A percentile compares a stretch with the other conserved stretches of the same genome.
Conservation (phyloP, 1,140 invertebrate genomes). For the Linepithema humile region DNA sequence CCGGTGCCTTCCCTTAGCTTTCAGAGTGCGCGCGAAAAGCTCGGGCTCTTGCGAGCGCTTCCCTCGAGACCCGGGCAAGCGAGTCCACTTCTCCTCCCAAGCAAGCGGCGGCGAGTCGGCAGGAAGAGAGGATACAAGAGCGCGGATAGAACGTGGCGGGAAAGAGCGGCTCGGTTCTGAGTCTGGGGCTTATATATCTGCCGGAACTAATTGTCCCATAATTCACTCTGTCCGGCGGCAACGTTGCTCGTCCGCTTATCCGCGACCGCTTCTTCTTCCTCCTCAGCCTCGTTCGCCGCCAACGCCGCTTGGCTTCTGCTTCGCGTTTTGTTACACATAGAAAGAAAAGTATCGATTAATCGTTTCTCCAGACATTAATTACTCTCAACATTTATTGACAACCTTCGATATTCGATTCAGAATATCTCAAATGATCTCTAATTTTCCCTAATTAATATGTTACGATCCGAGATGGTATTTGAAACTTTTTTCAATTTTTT, state of each 20-base stretch:
- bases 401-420: neutral
- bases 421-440: neutral
- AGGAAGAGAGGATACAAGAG: conserved; percentile 37
- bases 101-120: conserved; percentile 32
- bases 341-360: neutral
- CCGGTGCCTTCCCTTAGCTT: conserved; percentile 66
- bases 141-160: conserved; percentile 44
- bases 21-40: conserved; percentile 58
- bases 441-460: neutral
- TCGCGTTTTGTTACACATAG: neutral
- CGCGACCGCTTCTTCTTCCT: conserved; percentile 66
- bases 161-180: conserved; percentile 56
- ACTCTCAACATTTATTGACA: neutral
- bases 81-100: neutral
- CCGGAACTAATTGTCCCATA: conserved; percentile 80
- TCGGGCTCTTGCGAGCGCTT: conserved; percentile 20
- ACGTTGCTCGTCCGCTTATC: conserved; percentile 72
- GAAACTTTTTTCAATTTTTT: neutral
- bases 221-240: conserved; percentile 75
- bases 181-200: conserved; percentile 77
- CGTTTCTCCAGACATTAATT: no score
- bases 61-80: conserved; percentile 23
- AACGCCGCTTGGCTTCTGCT: conserved; percentile 31
- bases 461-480: neutral
- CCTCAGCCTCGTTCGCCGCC: conserved; percentile 30